Evolutionary conservation across 2,113 vertebrate genomes (phyloP).

Genomic region (Erythrolamprus reginae): DNA sequence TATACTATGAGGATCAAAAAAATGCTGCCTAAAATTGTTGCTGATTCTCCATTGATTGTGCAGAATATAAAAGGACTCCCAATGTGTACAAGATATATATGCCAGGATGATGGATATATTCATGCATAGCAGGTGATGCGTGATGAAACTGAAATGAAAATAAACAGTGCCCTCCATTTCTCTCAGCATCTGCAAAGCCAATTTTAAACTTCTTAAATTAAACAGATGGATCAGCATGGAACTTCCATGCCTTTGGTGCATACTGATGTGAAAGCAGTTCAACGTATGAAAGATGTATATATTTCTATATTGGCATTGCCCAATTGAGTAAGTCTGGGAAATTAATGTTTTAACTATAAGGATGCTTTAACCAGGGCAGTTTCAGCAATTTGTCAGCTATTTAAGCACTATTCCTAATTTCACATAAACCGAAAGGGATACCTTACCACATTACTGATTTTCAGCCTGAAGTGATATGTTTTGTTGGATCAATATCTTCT

Average conservation of each 20-base stretch:
- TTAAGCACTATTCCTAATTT: background rate
- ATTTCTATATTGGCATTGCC: background rate
- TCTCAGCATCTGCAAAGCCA: constrained; percentile 56
- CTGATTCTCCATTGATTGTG: background rate
- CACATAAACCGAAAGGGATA: background rate
- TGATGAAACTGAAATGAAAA: constrained; percentile 40
- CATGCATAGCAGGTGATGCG: constrained; percentile 15
- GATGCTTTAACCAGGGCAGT: accelerated
- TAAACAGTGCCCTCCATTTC: constrained; percentile 49
- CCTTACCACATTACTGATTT: background rate
- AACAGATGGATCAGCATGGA: constrained; percentile 55
- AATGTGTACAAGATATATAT: constrained; percentile 18
- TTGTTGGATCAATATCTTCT: background rate
- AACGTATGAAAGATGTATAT: constrained; percentile 35
- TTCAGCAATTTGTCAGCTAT: constrained; percentile 24
- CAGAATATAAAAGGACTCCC: constrained; percentile 37
- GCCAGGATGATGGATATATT: constrained; percentile 39
- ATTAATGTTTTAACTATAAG: background rate
- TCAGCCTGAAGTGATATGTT: background rate
- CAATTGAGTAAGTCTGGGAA: constrained; percentile 22
- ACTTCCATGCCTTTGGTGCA: constrained; percentile 44
- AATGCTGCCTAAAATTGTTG: background rate
- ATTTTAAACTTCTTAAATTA: constrained; percentile 56
- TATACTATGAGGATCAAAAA: background rate
- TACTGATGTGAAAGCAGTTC: constrained; percentile 28